These are phyloP conservation scores for Sturmia bella DNA, from an alignment of 2,888 invertebrate genomes.

Conservation along the genomic window DNA sequence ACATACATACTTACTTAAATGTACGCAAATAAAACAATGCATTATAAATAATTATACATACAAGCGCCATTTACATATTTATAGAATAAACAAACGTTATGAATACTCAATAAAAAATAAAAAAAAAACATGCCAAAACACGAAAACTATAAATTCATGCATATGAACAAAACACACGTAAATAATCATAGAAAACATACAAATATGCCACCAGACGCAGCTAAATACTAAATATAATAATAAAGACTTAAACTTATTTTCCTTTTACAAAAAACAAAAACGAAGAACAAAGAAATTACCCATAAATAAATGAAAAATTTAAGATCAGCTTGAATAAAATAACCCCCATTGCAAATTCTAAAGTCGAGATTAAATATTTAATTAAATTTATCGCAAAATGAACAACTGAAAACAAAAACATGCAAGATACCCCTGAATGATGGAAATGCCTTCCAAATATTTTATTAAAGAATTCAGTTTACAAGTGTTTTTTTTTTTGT, in stretches of 20 bases:
- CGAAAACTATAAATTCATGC: background rate
- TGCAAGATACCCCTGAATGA: slow-evolving; percentile 1
- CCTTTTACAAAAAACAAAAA: slow-evolving; percentile 17
- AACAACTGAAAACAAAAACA: slow-evolving; percentile 17
- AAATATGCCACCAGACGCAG: slow-evolving; percentile 64
- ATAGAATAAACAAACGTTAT: too few relatives aligned
- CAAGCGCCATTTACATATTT: too few relatives aligned
- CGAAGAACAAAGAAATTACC: background rate
- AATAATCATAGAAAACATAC: slow-evolving; percentile 30
- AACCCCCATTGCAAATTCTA: slow-evolving; percentile 4
- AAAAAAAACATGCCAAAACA: too few relatives aligned
- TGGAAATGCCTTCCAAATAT: background rate
- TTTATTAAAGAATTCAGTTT: slow-evolving; percentile 24
- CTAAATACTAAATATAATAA: slow-evolving; percentile 42
- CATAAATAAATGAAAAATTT: background rate
- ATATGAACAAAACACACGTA: slow-evolving; percentile 9
- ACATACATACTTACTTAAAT: too few relatives aligned
- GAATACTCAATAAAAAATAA: too few relatives aligned
- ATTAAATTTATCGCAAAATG: background rate
- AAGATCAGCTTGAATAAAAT: slow-evolving; percentile 39
- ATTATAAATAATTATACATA: too few relatives aligned
- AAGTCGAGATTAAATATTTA: background rate
- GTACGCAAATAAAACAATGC: too few relatives aligned
- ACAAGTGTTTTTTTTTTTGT: slow-evolving; percentile 46
- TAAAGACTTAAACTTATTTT: slow-evolving; percentile 33